phyloP scores from a whole-genome alignment of 1,140 invertebrate species.

The Theocolax elegans region DNA sequence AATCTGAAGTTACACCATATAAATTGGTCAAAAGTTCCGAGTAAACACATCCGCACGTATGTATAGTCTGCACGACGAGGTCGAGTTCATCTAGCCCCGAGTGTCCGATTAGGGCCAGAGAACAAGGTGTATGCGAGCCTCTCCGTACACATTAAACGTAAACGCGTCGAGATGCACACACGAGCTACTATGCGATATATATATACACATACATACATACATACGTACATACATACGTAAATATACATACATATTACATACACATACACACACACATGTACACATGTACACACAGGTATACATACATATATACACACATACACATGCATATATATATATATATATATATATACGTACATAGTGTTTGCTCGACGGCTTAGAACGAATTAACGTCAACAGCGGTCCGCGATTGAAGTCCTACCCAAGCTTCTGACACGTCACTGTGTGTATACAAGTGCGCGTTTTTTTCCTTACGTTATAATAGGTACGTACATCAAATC shows the following conservation, averaged over 20 bases:
- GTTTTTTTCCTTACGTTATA: neutral
- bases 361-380: slow-evolving; percentile 31
- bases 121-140: neutral
- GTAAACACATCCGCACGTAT: too few species aligned
- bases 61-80: neutral
- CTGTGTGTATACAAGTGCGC: neutral
- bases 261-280: too few species aligned
- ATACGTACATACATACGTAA: too few species aligned
- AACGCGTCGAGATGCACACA: neutral
- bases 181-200: too few species aligned
- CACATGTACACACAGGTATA: too few species aligned
- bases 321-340: too few species aligned
- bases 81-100: neutral
- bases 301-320: too few species aligned
- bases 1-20: neutral
- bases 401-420: slow-evolving; percentile 21
- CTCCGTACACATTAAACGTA: neutral
- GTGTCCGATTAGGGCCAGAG: slow-evolving; percentile 9
- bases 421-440: neutral
- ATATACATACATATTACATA: too few species aligned
- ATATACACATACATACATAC: too few species aligned
- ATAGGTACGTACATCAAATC: neutral
- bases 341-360: too few species aligned
- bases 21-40: too few species aligned
- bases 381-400: slow-evolving; percentile 35